phyloP scores from a whole-genome alignment of 1,140 invertebrate genomes.

The Rhynchophorus ferrugineus region DNA sequence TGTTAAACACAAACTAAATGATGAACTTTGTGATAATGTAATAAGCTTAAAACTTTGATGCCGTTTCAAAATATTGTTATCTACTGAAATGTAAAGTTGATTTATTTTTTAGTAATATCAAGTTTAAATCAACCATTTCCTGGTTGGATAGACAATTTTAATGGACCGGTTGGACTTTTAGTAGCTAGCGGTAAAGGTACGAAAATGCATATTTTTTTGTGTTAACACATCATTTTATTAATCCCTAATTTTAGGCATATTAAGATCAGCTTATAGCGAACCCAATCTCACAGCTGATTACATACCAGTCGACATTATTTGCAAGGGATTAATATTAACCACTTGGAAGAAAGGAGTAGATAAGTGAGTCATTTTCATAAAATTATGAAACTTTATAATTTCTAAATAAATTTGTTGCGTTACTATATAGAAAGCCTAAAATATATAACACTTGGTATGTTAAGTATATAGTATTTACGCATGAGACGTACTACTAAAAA shows the following conservation, averaged over 20 bases:
- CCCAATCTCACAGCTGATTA: constrained; percentile 61
- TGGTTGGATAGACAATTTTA: constrained; percentile 94
- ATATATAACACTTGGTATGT: too few relatives aligned
- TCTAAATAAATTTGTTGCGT: background rate
- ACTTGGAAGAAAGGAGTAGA: constrained; percentile 63
- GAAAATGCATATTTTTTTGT: constrained; percentile 17
- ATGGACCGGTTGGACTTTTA: constrained; percentile 77
- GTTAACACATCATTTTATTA: too few relatives aligned
- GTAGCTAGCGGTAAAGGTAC: constrained; percentile 65
- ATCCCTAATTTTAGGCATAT: constrained; percentile 51
- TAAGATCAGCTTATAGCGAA: constrained; percentile 64
- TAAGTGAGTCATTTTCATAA: constrained; percentile 43
- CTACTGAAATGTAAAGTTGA: too few relatives aligned
- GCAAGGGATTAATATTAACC: constrained; percentile 70
- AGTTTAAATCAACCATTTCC: constrained; percentile 54
- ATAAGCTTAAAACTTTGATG: background rate
- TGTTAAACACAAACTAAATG: too few relatives aligned
- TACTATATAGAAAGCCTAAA: too few relatives aligned
- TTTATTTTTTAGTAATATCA: constrained; percentile 52
- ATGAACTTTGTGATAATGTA: background rate
- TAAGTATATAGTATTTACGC: too few relatives aligned
- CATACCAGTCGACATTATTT: constrained; percentile 78
- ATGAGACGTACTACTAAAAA: too few relatives aligned
- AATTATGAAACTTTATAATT: too few relatives aligned
- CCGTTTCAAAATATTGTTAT: too few relatives aligned